Base-by-base conservation (phyloP, 2,888 invertebrate genomes). In the Dorcus hopei region DNA sequence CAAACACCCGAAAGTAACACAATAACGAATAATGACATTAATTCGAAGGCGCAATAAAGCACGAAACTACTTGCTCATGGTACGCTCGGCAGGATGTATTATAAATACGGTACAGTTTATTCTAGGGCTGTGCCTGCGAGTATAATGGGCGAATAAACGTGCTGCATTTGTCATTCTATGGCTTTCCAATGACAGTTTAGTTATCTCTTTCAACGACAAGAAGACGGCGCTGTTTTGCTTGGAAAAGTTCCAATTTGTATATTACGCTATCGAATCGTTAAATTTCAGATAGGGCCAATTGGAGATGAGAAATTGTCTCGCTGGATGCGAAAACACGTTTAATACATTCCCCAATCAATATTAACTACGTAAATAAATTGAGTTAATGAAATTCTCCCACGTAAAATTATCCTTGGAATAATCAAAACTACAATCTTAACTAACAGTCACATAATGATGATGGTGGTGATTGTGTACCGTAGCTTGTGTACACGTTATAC, bases 221-320 rank as follows among this genome's bases (percentile, higher is more conserved):
- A 66, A 68, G 66, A 65, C 61, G 59, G 49, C 59, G 66, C 61
- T 65, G 65, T 68, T 70, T 68, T 69, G 68, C 65, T 70, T 73
- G 73, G 73, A 72, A 67, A 62, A 59, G 57, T 65, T 73, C 72
- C 73, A 73, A 70, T 72, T 71, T 69, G 70, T 67, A 68, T 66
- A 66, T 66, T 63, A 64, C 59, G 63, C 63, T 68, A 68, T 45
- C 23, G 45, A 45, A 45, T 11, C 45, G 45, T 45, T 45, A 45
- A 45, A 45, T 45, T 45, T 45, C 23, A n/a, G 45, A 45, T 19
- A 23, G 45, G 9, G 16, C 45, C 45, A 45, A 45, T 45, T 11
- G 45, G 23, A 16, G 45, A 45, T 19, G 45, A 45, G 23, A 45
- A 19, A 45, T 11, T 19, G 19, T 9, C 23, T 45, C 19, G 23